These are phyloP conservation scores for Catocala sponsa DNA, from an alignment of 2,888 invertebrate genomes.

Conservation along the genomic window DNA sequence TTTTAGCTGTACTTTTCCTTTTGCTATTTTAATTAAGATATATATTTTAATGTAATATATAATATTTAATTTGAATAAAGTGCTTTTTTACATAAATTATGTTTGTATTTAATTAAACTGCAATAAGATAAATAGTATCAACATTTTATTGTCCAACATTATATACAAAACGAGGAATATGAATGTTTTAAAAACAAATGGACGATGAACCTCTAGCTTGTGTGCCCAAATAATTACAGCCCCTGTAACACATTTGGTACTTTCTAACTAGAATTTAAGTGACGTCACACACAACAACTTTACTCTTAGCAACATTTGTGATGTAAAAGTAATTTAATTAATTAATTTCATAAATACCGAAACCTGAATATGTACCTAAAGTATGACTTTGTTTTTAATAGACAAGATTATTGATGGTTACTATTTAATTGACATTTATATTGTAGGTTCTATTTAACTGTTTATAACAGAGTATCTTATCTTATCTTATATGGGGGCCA, in stretches of 20 bases:
- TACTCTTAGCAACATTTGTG: no score
- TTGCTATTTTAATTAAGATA: slow-evolving; percentile 86
- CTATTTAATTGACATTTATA: no score
- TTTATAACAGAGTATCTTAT: no score
- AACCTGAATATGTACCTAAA: no score
- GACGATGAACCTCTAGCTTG: slow-evolving; percentile 56
- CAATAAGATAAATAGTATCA: slow-evolving; percentile 35
- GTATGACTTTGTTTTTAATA: no score
- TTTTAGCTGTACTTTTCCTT: slow-evolving; percentile 84
- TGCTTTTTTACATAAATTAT: slow-evolving; percentile 79
- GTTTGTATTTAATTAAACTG: slow-evolving; percentile 35
- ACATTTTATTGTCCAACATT: slow-evolving; percentile 75
- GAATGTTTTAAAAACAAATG: slow-evolving; percentile 50
- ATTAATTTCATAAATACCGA: no score
- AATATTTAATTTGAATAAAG: slow-evolving; percentile 88
- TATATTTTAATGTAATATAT: slow-evolving; percentile 88
- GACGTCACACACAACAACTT: no score
- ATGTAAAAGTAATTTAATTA: no score
- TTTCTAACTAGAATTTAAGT: slow-evolving; percentile 54
- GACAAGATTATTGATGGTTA: no score
- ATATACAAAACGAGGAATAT: slow-evolving; percentile 67
- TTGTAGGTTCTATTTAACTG: no score
- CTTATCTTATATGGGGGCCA: no score
- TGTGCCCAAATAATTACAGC: slow-evolving; percentile 67
- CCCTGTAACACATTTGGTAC: slow-evolving; percentile 63